These are phyloP conservation scores for Osmoderma eremita DNA, from an alignment of 2,888 invertebrate genomes.

Conservation along the genomic window DNA sequence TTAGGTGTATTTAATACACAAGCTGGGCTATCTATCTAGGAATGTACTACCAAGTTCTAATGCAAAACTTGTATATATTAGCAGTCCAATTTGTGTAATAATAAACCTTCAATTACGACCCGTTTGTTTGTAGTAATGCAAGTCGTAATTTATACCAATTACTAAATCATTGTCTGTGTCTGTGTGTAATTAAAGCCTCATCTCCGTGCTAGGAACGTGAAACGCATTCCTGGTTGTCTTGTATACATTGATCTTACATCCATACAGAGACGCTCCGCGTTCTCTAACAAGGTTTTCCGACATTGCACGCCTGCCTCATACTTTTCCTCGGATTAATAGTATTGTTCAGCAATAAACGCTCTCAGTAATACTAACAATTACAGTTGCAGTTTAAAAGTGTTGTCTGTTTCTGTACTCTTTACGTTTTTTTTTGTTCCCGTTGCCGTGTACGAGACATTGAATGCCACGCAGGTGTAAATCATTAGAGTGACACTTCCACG, in stretches of 20 bases:
- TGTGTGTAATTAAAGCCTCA: slow-evolving; percentile 29
- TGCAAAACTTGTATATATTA: no score
- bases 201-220: slow-evolving; percentile 25
- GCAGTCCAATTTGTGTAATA: slow-evolving; percentile 26
- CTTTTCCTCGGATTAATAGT: slow-evolving; percentile 27
- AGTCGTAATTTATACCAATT: slow-evolving; percentile 34
- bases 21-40: no score
- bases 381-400: slow-evolving; percentile 18
- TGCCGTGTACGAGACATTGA: slow-evolving; percentile 5
- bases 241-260: slow-evolving; percentile 7
- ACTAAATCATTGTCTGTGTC: slow-evolving; percentile 31
- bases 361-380: slow-evolving; percentile 26
- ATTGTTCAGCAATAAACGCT: slow-evolving; percentile 32
- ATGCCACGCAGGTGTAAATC: slow-evolving; percentile 29
- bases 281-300: slow-evolving; percentile 24
- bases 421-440: background rate
- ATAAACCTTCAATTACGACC: slow-evolving; percentile 30
- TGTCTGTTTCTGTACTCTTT: background rate
- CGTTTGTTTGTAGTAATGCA: slow-evolving; percentile 18
- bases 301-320: slow-evolving; percentile 13
- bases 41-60: no score
- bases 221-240: slow-evolving; percentile 28
- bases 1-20: no score
- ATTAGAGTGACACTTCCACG: slow-evolving; percentile 18
- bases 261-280: background rate